Percentiles rank a stretch among this genome's conserved stretches.
These are phyloP conservation scores for Stichopus chloronotus DNA, from an alignment of 35 echinoderm and acorn worm species.

Conservation along the genomic window DNA sequence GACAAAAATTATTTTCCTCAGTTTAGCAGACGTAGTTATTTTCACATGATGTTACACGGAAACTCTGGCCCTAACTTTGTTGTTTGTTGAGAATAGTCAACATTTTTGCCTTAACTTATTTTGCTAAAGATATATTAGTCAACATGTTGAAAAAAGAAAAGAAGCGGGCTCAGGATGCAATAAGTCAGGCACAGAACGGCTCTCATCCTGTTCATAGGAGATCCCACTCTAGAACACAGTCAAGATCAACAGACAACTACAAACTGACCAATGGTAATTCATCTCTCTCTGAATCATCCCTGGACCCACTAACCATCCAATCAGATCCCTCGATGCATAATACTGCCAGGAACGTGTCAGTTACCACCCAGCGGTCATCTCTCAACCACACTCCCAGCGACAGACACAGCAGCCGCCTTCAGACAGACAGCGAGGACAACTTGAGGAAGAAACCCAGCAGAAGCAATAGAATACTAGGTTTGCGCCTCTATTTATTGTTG, in stretches of 20 bases:
- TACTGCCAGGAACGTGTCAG: background rate
- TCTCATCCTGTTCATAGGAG: background rate
- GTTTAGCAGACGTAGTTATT: too few relatives aligned
- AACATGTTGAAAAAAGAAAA: slow-evolving; percentile 99
- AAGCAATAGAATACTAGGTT: slow-evolving; percentile 30
- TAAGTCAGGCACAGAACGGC: slow-evolving; percentile 55
- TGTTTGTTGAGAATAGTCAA: too few relatives aligned
- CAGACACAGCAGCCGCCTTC: background rate
- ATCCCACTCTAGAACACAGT: slow-evolving; percentile 3
- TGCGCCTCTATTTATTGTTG: background rate
- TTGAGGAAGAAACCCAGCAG: slow-evolving; percentile 17
- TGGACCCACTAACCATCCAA: background rate
- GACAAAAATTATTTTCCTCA: too few relatives aligned
- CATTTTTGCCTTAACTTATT: too few relatives aligned
- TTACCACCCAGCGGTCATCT: slow-evolving; percentile 2
- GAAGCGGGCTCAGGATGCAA: slow-evolving; percentile 92
- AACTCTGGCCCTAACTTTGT: too few relatives aligned
- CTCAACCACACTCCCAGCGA: background rate
- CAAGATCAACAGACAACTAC: background rate
- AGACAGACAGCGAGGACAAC: slow-evolving; percentile 30
- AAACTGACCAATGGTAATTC: background rate
- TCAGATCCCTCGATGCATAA: background rate
- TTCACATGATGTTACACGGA: too few relatives aligned
- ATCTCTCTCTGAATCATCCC: slow-evolving; percentile 14
- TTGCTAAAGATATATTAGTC: slow-evolving; percentile 84